Evolutionary conservation across 53 echinoderm and acorn worm genomes (phyloP), one percentile per base, ranked within the genome.

Genomic region (Zoroaster sp.): DNA sequence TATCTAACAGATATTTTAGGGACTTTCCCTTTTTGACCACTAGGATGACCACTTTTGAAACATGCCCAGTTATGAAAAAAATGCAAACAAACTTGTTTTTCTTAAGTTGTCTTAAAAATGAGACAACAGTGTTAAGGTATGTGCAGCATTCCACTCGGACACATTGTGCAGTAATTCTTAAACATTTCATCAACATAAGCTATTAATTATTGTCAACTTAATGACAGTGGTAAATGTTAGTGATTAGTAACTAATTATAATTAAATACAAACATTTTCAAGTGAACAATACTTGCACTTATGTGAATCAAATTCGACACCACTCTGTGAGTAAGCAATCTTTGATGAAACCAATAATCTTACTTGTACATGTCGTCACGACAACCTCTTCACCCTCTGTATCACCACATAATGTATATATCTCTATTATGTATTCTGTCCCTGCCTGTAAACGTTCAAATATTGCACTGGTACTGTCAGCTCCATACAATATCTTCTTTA

Each of bases 351-450:
- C 2, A 59, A 59, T 36, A 9, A 4, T 55, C 86, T 86, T 72
- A 86, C 86, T 72, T 86, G 86, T 86, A 32, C 46, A 40, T 40
- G 72, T 31, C 7, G 67, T 69, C 72, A 86, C 37, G 4, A n/a
- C 18, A n/a, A 42, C 43, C 1, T 18, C 86, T 73, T 71, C 33
- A 45, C 86, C 34, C 25, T 86, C 86, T 21, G 13, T 72, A 8
- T 86, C 86, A 25, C 86, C 72, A 72, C 72, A 86, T 5, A 72
- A 30, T 20, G 72, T 40, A 35, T 32, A 71, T 35, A 86, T 40
- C 32, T 86, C 45, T 21, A 86, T 25, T 41, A 70, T 40, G 32
- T 86, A 86, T 12, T 40, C 28, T 35, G 30, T 35, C 31, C 86
- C 86, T 2, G 72, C 9, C 3, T 71, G 14, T 35, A 86, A 47